Evolutionary conservation across 2,888 invertebrate genomes (phyloP).

Genomic region (Hedya salicella): DNA sequence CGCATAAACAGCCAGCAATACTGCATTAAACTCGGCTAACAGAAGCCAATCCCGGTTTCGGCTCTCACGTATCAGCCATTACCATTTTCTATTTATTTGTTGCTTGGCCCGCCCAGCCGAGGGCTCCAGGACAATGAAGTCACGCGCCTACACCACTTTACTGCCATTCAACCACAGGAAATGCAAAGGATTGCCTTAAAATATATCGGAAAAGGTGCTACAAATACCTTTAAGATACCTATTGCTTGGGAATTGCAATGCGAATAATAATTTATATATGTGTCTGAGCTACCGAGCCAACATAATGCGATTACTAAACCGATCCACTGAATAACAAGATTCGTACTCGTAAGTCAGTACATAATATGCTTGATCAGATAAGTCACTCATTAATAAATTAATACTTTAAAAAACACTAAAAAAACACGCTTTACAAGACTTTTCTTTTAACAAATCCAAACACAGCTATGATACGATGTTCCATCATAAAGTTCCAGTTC

Average conservation of each 20-base stretch:
- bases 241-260: not conserved
- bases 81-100: constrained; percentile 63
- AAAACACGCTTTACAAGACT: too few species aligned
- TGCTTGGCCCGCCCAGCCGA: constrained; percentile 54
- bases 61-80: constrained; percentile 60
- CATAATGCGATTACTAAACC: too few species aligned
- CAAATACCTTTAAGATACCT: constrained; percentile 9
- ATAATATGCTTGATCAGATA: too few species aligned
- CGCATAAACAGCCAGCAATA: constrained; percentile 44
- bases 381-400: too few species aligned
- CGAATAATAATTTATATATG: too few species aligned
- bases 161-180: constrained; percentile 48
- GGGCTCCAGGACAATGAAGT: constrained; percentile 61
- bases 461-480: too few species aligned
- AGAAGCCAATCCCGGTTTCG: constrained; percentile 45
- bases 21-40: constrained; percentile 51
- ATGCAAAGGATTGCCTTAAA: constrained; percentile 39
- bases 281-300: too few species aligned
- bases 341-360: too few species aligned
- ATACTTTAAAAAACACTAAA: too few species aligned
- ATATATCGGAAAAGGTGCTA: constrained; percentile 35
- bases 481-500: too few species aligned
- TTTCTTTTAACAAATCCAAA: too few species aligned
- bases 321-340: too few species aligned
- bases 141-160: constrained; percentile 62